Percentiles rank a stretch among this genome's conserved stretches.
Evolutionary conservation across 2,888 invertebrate genomes (phyloP).

Genomic region (Apotomis capreana): DNA sequence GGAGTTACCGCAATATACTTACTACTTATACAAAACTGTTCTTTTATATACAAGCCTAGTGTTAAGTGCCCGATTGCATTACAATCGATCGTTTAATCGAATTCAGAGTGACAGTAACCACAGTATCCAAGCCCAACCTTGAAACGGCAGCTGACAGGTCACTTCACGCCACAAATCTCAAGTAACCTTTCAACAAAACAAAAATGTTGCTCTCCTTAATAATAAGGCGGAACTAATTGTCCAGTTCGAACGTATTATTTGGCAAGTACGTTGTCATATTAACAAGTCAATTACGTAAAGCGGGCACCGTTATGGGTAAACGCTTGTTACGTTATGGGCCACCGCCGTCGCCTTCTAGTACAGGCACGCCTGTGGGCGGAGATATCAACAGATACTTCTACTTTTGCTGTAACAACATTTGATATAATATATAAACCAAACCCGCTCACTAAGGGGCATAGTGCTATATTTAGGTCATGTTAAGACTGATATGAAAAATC

Average conservation of each 20-base stretch:
- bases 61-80: constrained; percentile 21
- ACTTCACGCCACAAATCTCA: constrained; percentile 55
- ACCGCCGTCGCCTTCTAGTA: constrained; percentile 53
- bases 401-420: constrained; percentile 62
- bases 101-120: constrained; percentile 53
- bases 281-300: constrained; percentile 70
- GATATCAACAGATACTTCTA: constrained; percentile 59
- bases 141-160: constrained; percentile 66
- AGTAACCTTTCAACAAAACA: constrained; percentile 59
- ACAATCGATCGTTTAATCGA: constrained; percentile 26
- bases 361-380: constrained; percentile 57
- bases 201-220: constrained; percentile 70
- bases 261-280: constrained; percentile 66
- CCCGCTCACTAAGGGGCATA: constrained; percentile 58
- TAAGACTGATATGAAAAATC: background rate
- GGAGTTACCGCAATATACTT: background rate
- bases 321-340: constrained; percentile 61
- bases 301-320: constrained; percentile 62
- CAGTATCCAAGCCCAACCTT: constrained; percentile 71
- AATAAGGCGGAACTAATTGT: constrained; percentile 74
- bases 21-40: constrained; percentile 4
- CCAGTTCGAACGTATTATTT: constrained; percentile 58
- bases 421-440: constrained; percentile 50
- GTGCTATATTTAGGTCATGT: constrained; percentile 4
- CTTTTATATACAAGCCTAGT: constrained; percentile 1